Base-by-base conservation (phyloP, 1,140 invertebrate genomes). In the Galleria mellonella region DNA sequence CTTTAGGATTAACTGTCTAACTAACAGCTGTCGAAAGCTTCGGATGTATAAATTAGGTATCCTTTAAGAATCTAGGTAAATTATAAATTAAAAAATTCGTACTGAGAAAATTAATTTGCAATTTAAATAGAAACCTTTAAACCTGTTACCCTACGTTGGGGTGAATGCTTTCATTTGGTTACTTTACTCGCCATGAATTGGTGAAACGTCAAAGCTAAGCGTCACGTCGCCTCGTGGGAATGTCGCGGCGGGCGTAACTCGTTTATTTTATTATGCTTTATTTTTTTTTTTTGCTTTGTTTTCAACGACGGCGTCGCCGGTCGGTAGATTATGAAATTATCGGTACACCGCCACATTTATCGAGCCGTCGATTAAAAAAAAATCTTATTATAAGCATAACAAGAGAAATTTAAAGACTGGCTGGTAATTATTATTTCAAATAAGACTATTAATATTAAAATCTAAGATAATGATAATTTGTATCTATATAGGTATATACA, bases 221-320 rank as follows among this genome's bases (percentile, higher is more conserved):
- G 61, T 63, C 56, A 61, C 66, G 61, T 62, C 56, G 62, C 66
- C 73, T 59, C 76, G 67, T 77, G 76, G 76, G 75, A 79, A 79
- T 62, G 56, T 65, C 67, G 59, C 64, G 41, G 54, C 48, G 49
- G 17, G 17, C 6, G 2, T 23, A 23, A 23, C 17, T 23, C 17
- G 17, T 23, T 23, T 23, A 23, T 23, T 23, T 23, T 23, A 23
- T 23, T 23, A 23, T 23, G 59, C 63, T 57, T 65, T 61, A 55
- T 58, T 69, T 61, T 60, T 65, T 68, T 62, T 65, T 71, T 71
- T 63, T 69, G 65, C 42, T 69, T 56, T 54, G 43, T 49, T 51
- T 50, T 43, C 47, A 12, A 37, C 35, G 35, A 15, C 15, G 35
- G 41, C 36, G 43, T 35, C 47, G 55, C 41, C 51, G 15, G 47